Evolutionary conservation across 2,797 vertebrate species (phyloP).

Genomic region (Gymnoscopelus microlampas): DNA sequence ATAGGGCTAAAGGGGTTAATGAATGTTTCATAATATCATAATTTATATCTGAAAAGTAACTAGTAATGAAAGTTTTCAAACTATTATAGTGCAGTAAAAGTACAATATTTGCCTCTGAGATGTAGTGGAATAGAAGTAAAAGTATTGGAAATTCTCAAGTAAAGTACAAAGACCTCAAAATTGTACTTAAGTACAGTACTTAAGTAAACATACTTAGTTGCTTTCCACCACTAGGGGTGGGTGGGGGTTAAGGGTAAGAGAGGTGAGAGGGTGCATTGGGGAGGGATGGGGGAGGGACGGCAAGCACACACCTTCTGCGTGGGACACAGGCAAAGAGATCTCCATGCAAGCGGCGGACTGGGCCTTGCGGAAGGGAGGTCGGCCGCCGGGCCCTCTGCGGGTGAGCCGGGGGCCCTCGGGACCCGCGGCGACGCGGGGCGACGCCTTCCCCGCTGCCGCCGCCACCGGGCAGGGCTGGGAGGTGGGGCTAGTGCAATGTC

Average conservation of each 20-base stretch:
- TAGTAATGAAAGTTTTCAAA: too few species aligned
- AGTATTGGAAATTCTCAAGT: too few species aligned
- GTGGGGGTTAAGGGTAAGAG: slow-evolving; percentile 26
- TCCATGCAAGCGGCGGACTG: slow-evolving; percentile 99
- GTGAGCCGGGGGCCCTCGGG: slow-evolving; percentile 91
- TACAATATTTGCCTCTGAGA: too few species aligned
- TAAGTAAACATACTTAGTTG: neutral
- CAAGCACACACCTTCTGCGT: slow-evolving; percentile 95
- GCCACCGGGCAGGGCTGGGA: slow-evolving; percentile 87
- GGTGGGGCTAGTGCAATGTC: slow-evolving; percentile 96
- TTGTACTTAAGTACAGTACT: too few species aligned
- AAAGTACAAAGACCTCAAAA: too few species aligned
- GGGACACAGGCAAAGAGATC: slow-evolving; percentile 95
- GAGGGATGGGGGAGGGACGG: slow-evolving; percentile 54
- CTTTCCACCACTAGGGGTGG: slow-evolving; percentile 58
- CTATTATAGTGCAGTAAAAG: too few species aligned
- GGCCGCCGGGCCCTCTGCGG: slow-evolving; percentile 92
- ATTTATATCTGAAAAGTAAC: too few species aligned
- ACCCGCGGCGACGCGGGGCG: slow-evolving; percentile 86
- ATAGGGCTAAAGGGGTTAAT: too few species aligned
- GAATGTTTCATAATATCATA: too few species aligned
- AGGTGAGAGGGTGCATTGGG: slow-evolving; percentile 44
- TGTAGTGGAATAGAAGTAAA: too few species aligned
- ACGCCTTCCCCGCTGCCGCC: slow-evolving; percentile 83
- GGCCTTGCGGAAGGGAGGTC: slow-evolving; percentile 98